These are phyloP conservation scores for Jordanella pulchra DNA, from an alignment of 2,797 vertebrate genomes.

Conservation along the genomic window DNA sequence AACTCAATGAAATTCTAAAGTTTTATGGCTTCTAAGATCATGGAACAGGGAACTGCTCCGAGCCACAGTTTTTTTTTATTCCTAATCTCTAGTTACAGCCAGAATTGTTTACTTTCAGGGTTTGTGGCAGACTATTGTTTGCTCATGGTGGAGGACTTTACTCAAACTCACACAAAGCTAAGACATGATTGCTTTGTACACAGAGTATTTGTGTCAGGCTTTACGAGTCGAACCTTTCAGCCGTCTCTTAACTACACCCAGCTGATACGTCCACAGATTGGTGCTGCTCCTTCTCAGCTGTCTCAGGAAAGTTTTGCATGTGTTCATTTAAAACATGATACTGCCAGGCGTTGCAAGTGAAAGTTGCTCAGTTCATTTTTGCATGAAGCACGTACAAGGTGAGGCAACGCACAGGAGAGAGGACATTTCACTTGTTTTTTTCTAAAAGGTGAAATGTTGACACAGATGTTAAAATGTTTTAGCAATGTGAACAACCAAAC, in stretches of 20 bases:
- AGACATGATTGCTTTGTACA: slow-evolving; percentile 67
- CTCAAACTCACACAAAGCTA: slow-evolving; percentile 63
- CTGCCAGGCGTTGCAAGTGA: slow-evolving; percentile 9
- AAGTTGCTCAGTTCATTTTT: slow-evolving; percentile 5
- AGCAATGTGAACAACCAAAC: too few relatives aligned
- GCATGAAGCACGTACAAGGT: slow-evolving; percentile 23
- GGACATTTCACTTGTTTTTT: background rate
- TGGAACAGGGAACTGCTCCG: slow-evolving; percentile 3
- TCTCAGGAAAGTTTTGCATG: slow-evolving; percentile 1
- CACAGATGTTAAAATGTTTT: background rate
- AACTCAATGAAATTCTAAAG: background rate
- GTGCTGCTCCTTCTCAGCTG: slow-evolving; percentile 9
- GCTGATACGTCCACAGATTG: background rate
- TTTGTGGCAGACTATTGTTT: slow-evolving; percentile 74
- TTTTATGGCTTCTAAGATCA: slow-evolving; percentile 2
- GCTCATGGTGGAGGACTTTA: slow-evolving; percentile 80
- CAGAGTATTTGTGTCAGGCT: slow-evolving; percentile 58
- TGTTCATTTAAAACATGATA: slow-evolving; percentile 1
- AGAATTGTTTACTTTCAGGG: slow-evolving; percentile 76
- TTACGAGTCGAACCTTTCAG: slow-evolving; percentile 28
- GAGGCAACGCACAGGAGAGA: background rate
- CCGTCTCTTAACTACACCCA: slow-evolving; percentile 15
- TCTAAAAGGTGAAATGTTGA: background rate
- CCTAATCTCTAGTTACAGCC: slow-evolving; percentile 44
- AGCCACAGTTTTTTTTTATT: background rate